Evolutionary conservation across 2,113 vertebrate genomes (phyloP).

Genomic region (Turdus rufiventris): DNA sequence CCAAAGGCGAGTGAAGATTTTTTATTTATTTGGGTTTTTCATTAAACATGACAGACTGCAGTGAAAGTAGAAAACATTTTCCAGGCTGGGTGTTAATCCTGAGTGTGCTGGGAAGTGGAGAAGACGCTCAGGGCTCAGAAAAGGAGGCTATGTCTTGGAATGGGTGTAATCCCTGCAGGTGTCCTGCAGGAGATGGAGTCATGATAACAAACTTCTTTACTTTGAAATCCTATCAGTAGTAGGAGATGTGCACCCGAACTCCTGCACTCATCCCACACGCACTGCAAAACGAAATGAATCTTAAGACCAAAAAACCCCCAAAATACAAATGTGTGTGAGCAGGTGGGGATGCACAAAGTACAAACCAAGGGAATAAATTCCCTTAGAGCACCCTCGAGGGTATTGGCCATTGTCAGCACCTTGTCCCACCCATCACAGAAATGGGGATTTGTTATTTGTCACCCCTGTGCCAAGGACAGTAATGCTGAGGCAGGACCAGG

Average conservation of each 20-base stretch:
- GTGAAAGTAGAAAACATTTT: not conserved
- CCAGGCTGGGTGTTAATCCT: not conserved
- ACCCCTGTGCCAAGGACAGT: not conserved
- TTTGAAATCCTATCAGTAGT: not conserved
- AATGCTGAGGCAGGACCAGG: not conserved
- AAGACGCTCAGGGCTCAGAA: not conserved
- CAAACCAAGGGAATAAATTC: not conserved
- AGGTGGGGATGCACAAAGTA: not conserved
- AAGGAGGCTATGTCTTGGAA: not conserved
- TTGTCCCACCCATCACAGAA: no score
- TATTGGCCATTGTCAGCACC: not conserved
- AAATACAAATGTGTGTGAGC: not conserved
- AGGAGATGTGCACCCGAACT: not conserved
- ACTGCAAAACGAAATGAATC: not conserved
- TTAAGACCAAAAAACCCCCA: no score
- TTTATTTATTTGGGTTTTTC: not conserved
- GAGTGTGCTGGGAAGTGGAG: not conserved
- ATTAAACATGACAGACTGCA: not conserved
- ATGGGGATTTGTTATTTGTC: not conserved
- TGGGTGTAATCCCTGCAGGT: not conserved
- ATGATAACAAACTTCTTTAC: not conserved
- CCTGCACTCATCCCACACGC: fast-evolving
- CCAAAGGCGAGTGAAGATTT: fast-evolving
- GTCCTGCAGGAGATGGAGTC: not conserved
- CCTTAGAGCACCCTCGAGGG: not conserved